These are phyloP conservation scores for Penaeus japonicus DNA, from an alignment of 1,140 invertebrate species.

Conservation along the genomic window DNA sequence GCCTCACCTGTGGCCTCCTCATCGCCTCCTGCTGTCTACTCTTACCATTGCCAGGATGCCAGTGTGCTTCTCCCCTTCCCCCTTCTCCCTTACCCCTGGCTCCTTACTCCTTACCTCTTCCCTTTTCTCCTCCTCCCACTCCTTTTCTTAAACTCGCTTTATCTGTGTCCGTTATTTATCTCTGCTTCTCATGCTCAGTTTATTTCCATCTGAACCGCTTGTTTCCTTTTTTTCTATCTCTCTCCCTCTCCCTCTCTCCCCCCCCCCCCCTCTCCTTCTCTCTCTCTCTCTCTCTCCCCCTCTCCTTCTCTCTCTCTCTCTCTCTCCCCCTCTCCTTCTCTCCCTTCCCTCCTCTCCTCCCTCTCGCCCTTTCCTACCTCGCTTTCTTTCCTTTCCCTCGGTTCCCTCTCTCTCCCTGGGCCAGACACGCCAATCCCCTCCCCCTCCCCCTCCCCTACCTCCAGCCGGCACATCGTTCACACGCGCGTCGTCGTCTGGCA, in stretches of 20 bases:
- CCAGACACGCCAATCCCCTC: too few species aligned
- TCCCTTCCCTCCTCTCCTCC: neutral
- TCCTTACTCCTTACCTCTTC: neutral
- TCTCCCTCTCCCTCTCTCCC: neutral
- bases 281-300: neutral
- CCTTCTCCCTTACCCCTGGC: neutral
- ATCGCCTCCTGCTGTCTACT: neutral
- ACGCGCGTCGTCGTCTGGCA: too few species aligned
- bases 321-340: too few species aligned
- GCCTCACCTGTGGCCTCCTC: neutral
- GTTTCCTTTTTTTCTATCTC: neutral
- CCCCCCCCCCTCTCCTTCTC: neutral
- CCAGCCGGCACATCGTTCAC: too few species aligned
- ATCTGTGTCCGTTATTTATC: neutral
- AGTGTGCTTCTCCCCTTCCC: neutral
- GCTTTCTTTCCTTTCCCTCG: neutral
- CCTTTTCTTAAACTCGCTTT: neutral
- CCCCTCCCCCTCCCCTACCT: too few species aligned
- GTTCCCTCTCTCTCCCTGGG: neutral
- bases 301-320: neutral
- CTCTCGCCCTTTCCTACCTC: neutral
- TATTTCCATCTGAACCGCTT: neutral
- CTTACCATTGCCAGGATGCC: neutral
- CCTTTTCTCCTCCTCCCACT: neutral
- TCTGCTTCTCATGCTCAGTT: too few species aligned